phyloP scores from a whole-genome alignment of 2,888 invertebrate species.

The Parthenolecanium corni region DNA sequence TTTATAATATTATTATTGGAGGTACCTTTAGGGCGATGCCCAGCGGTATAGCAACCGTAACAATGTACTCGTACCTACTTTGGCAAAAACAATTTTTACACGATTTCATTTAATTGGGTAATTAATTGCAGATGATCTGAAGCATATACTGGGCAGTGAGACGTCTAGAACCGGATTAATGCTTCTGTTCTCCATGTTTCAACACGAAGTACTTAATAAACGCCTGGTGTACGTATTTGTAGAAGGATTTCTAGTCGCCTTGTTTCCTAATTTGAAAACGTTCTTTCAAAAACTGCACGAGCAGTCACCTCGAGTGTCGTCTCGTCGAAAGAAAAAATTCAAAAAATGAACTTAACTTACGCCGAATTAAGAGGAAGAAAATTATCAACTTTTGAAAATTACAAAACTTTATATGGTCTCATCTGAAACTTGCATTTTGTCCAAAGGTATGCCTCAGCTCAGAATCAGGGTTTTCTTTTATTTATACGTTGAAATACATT shows the following conservation, averaged over 20 bases:
- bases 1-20: too few relatives aligned
- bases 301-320: slow-evolving; percentile 12
- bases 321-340: slow-evolving; percentile 11
- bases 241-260: slow-evolving; percentile 64
- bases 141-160: slow-evolving; percentile 79
- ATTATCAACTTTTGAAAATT: background rate
- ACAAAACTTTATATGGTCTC: too few relatives aligned
- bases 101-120: too few relatives aligned
- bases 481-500: too few relatives aligned
- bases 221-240: slow-evolving; percentile 70
- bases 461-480: too few relatives aligned
- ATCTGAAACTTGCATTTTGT: too few relatives aligned
- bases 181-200: slow-evolving; percentile 76
- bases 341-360: slow-evolving; percentile 16
- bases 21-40: too few relatives aligned
- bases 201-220: slow-evolving; percentile 71
- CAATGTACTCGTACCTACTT: too few relatives aligned
- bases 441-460: too few relatives aligned
- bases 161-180: slow-evolving; percentile 71
- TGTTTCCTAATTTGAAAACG: slow-evolving; percentile 49
- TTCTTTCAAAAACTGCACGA: slow-evolving; percentile 29
- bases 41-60: too few relatives aligned
- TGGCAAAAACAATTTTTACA: too few relatives aligned
- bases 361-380: too few relatives aligned
- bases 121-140: slow-evolving; percentile 69